These are phyloP conservation scores for Corythaeola cristata DNA, from an alignment of 2,113 vertebrate species.

Conservation along the genomic window DNA sequence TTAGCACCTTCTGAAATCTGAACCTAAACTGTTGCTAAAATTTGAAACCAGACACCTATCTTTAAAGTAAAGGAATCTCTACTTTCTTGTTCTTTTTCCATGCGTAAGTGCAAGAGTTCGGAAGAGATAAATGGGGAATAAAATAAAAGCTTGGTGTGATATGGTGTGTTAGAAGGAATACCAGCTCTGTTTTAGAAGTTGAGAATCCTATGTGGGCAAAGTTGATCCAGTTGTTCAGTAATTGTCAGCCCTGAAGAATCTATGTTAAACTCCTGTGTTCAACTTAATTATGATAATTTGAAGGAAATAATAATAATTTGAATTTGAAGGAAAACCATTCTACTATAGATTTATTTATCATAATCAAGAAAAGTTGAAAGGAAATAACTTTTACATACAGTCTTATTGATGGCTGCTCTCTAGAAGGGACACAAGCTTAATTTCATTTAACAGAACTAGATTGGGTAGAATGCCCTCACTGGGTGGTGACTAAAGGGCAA, in stretches of 20 bases:
- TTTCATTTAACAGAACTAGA: not conserved
- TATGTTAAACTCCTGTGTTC: not conserved
- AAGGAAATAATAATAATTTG: too few species aligned
- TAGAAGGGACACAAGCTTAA: not conserved
- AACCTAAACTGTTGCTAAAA: not conserved
- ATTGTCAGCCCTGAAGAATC: not conserved
- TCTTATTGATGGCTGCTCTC: not conserved
- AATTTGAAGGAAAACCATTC: too few species aligned
- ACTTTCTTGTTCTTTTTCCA: not conserved
- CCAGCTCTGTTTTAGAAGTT: not conserved
- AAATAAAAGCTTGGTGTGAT: not conserved
- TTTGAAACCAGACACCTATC: not conserved
- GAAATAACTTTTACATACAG: not conserved
- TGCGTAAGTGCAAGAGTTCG: not conserved
- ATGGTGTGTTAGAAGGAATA: not conserved
- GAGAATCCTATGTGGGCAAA: not conserved
- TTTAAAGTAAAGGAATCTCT: not conserved
- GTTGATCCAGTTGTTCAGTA: not conserved
- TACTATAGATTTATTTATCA: not conserved
- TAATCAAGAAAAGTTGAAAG: not conserved
- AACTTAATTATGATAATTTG: not conserved
- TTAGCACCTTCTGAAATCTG: not conserved
- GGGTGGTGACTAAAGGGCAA: not conserved
- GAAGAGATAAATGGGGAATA: not conserved
- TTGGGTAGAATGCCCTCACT: not conserved